A percentile compares a stretch with the other conserved stretches of the same genome.
phyloP scores from a whole-genome alignment of 2,888 invertebrate genomes.

The Atethmia centrago region DNA sequence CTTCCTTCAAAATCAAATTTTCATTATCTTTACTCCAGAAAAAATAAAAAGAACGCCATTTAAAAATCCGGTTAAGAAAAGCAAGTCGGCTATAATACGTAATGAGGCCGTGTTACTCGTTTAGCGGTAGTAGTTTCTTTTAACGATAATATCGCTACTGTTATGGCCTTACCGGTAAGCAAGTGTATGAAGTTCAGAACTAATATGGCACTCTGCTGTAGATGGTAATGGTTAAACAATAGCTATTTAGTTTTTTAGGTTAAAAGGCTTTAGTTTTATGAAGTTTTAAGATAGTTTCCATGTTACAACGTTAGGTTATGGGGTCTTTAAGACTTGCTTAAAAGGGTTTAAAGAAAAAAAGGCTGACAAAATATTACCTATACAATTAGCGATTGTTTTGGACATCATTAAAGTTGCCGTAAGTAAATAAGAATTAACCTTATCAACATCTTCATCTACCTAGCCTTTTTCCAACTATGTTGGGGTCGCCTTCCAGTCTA shows the following conservation, averaged over 20 bases:
- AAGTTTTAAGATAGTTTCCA: background rate
- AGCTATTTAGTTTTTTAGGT: constrained; percentile 36
- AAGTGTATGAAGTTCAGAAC: constrained; percentile 60
- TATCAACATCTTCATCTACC: too few species aligned
- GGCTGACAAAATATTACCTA: background rate
- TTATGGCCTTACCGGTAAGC: constrained; percentile 58
- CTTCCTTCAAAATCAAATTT: constrained; percentile 27
- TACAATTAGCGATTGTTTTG: too few species aligned
- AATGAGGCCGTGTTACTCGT: constrained; percentile 69
- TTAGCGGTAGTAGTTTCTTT: constrained; percentile 77
- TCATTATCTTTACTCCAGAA: constrained; percentile 42
- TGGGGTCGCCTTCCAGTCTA: too few species aligned
- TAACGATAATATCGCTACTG: constrained; percentile 73
- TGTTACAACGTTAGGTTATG: background rate
- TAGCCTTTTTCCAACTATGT: too few species aligned
- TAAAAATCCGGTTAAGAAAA: constrained; percentile 66
- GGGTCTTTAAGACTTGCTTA: background rate
- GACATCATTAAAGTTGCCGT: too few species aligned
- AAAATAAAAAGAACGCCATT: constrained; percentile 53
- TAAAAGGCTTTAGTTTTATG: constrained; percentile 35
- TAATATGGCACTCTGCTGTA: constrained; percentile 31
- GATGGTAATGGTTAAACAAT: constrained; percentile 49
- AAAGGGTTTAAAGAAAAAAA: background rate
- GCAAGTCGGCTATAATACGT: constrained; percentile 64
- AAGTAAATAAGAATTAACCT: too few species aligned